Base-by-base conservation (phyloP, 2,113 vertebrate genomes). In the Sebastes schlegelii region DNA sequence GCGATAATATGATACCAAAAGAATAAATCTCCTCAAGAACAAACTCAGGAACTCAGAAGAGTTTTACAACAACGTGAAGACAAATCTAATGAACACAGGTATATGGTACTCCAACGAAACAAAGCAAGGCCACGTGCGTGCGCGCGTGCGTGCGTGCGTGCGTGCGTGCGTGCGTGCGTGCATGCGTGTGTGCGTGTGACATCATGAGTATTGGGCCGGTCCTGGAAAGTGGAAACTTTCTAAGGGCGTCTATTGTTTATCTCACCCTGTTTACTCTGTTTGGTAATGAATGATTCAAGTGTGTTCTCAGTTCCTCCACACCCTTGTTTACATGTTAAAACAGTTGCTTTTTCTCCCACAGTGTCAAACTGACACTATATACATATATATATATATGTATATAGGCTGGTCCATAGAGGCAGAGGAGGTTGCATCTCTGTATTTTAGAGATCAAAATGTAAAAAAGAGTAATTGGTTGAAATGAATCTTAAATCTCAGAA, bases 161-260 rank as follows among this genome's bases (percentile, higher is more conserved):
- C 67, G 79, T 77, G 63, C 19, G 54, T 66, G 69, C 57, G 73
- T 65, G 74, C 68, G 63, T 74, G 61, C 72, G 64, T 75, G 63
- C 60, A 63, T 43, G 67, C n/a, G 67, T 63, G 67, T 13, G 60
- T 63, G 42, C 55, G 77, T 70, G 83, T 71, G 48, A 42, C 21
- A 74, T 76, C 21, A 51, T 77, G 52, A 74, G 79, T 78, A 26
- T 80, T 55, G 63, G 54, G 69, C 46, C 16, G 2, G 63, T 85
- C 87, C 57, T 70, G 65, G 65, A 49, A 80, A 84, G 46, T 70
- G 65, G 65, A 67, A 80, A 87, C 43, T 86, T 84, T 83, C 66
- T 74, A 48, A 83, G 86, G 75, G 52, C 63, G 45, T 87, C 89
- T 42, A 86, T 92, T 92, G 91, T 92, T 90, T 89, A 90, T 79